Evolutionary conservation across 2,797 vertebrate species (phyloP).

Genomic region (Oceanodroma leucorhoa): DNA sequence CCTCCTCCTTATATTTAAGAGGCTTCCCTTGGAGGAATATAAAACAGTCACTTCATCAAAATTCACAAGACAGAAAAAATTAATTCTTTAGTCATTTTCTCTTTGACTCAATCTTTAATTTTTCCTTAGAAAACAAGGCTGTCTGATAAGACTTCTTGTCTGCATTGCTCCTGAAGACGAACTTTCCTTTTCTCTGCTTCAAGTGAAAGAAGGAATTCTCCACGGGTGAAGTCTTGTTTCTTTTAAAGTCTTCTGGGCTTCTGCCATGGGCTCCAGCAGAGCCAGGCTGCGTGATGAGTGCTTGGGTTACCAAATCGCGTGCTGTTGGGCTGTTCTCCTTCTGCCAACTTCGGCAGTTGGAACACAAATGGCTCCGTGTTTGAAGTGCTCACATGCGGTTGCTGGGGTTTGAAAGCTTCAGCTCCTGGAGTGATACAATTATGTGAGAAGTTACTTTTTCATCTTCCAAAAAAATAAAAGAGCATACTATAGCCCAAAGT

Average conservation of each 20-base stretch:
- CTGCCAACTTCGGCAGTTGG: not conserved
- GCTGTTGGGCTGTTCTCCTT: not conserved
- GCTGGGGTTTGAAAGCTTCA: not conserved
- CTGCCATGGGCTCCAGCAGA: not conserved
- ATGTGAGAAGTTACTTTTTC: not conserved
- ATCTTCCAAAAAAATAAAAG: not conserved
- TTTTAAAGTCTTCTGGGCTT: not conserved
- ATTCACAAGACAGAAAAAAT: not conserved
- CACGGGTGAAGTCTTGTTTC: not conserved
- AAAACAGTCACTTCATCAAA: not conserved
- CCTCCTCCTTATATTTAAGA: not conserved
- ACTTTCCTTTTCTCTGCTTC: not conserved
- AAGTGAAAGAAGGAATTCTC: not conserved
- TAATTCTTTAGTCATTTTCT: not conserved
- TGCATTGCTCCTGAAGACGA: not conserved
- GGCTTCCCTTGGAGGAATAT: not conserved
- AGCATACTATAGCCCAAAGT: not conserved
- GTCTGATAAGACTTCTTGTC: not conserved
- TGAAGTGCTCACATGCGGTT: not conserved
- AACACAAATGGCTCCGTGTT: fast-evolving
- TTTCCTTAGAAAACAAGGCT: not conserved
- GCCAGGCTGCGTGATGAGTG: not conserved
- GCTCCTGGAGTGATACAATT: not conserved
- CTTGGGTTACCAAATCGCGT: not conserved
- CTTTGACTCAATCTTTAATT: not conserved